Conservation (phyloP, 92 coral and sea anemone genomes). For the Siderastrea siderea region DNA sequence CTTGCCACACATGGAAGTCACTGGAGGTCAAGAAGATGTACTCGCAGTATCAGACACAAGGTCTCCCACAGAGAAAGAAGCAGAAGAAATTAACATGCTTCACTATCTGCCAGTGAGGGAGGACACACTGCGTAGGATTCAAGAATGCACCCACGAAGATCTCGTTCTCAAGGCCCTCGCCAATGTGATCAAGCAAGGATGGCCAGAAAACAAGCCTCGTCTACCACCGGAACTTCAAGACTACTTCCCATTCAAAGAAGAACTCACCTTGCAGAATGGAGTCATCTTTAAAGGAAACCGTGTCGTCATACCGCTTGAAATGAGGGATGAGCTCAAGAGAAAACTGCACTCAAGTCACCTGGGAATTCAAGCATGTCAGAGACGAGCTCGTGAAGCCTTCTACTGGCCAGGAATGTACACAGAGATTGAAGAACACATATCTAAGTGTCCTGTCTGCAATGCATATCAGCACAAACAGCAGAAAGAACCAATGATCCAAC, state of each 20-base stretch:
- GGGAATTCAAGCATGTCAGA: conserved; percentile 41
- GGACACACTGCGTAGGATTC: conserved; percentile 31
- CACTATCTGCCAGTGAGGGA: conserved; percentile 33
- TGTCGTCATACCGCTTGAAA: conserved; percentile 6
- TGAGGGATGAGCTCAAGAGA: conserved; percentile 18
- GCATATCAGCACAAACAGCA: conserved; percentile 28
- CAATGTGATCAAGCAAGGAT: conserved; percentile 34
- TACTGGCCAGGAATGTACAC: conserved; percentile 62
- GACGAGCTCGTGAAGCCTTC: conserved; percentile 59
- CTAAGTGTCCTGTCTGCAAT: conserved; percentile 29
- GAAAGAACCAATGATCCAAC: conserved; percentile 19
- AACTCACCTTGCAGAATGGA: conserved; percentile 28
- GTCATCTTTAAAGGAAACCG: conserved; percentile 47
- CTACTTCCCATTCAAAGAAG: conserved; percentile 47
- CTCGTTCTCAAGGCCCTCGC: conserved; percentile 13
- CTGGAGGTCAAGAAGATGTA: conserved; percentile 18
- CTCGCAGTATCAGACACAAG: conserved; percentile 16
- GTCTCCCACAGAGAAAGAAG: conserved; percentile 47
- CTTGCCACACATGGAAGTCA: conserved; percentile 1
- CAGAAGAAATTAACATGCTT: conserved; percentile 46
- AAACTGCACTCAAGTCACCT: conserved; percentile 47
- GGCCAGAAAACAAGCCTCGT: conserved; percentile 40
- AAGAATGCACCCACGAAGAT: conserved; percentile 18
- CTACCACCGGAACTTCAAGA: conserved; percentile 24
- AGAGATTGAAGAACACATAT: conserved; percentile 44